Evolutionary conservation across 1,140 invertebrate genomes (phyloP), one percentile per base, ranked within the genome.

Genomic region (Pseudomyrmex cubaensis): DNA sequence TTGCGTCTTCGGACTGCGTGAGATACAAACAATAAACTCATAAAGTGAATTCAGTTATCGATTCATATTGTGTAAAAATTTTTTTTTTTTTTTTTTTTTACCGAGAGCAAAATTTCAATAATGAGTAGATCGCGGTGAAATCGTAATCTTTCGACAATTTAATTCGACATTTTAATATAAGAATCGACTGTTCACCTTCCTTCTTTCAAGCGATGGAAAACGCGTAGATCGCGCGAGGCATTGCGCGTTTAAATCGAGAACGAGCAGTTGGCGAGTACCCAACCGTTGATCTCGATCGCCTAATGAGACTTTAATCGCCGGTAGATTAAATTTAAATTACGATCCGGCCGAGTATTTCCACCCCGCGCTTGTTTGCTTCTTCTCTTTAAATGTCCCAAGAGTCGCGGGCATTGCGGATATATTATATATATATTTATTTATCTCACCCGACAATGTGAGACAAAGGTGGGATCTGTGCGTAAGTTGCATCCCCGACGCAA

Each of bases 1-100:
- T 93, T 92, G 63, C 93, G 93, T 13, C 91, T 91, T 85, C 90
- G 89, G 15, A 77, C 92, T 93, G 25, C 0, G 66, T 25, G 20
- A 4, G 5, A 35, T 35, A 35, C 35, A 15, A 22, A 3, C 3
- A 35, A 17, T 17, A 63, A 22, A 56, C 13, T 54, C 25, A 20
- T 15, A 52, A 7, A 4, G 13, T 76, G 15, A 66, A 75, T 35
- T 35, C 0, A 3, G 12, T 50, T n/a, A 20, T 15, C 48, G 25
- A 80, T 50, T 25, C 20, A 8, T 52, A 46, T 17, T 35, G 35
- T 35, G 5, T 0, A 7, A 35, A 35, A 35, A 35, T 35, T 2
- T 25, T 1, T 35, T 35, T 35, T 5, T 35, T 35, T 7, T 35
- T 35, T 35, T 35, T 35, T 35, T 35, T 35, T 35, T 22, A n/a